Evolutionary conservation across 2,888 invertebrate genomes (phyloP), one percentile per base, ranked within the genome.

Genomic region (Drosophila hamatofila): DNA sequence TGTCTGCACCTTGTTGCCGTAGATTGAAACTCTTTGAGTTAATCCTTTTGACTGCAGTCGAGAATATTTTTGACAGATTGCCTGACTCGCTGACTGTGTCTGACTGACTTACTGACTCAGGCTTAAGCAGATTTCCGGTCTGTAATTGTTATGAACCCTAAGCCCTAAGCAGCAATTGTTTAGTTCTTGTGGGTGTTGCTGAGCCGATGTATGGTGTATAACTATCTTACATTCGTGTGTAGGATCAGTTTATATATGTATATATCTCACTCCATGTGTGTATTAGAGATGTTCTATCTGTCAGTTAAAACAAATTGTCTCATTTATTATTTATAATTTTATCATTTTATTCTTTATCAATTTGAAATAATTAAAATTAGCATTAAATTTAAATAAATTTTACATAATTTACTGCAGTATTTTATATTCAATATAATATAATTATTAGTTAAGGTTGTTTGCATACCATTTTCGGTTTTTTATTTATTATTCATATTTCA

Each of bases 331-430:
- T 58, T 68, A 59, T 44, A 74, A 72, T 72, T 63, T 64, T 68
- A 75, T 66, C 55, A 16, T 75, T 86, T 86, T 86, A 86, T 87
- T 87, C 77, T 79, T 88, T 78, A 84, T 87, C 83, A 88, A 87
- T 87, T 86, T 44, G 82, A 87, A 88, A 87, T 87, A 87, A 87
- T 86, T 88, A 88, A 83, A 87, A 87, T 88, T 87, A 87, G 87
- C 86, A 83, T 88, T 88, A 75, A 78, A 81, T 83, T 87, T 89
- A 85, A 85, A 78, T 87, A 87, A 88, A 89, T 73, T 82, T 81
- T 75, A 87, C 83, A 83, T 84, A 66, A 80, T 67, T 88, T 81
- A 88, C 85, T 72, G 81, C 75, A 72, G 60, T 84, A 83, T 65
- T 72, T 76, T 71, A 66, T 76, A 64, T 55, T 72, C 69, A 70